Evolutionary conservation across 2,113 vertebrate species (phyloP), one percentile per base, ranked within the genome.

Genomic region (Ciconia maguari): DNA sequence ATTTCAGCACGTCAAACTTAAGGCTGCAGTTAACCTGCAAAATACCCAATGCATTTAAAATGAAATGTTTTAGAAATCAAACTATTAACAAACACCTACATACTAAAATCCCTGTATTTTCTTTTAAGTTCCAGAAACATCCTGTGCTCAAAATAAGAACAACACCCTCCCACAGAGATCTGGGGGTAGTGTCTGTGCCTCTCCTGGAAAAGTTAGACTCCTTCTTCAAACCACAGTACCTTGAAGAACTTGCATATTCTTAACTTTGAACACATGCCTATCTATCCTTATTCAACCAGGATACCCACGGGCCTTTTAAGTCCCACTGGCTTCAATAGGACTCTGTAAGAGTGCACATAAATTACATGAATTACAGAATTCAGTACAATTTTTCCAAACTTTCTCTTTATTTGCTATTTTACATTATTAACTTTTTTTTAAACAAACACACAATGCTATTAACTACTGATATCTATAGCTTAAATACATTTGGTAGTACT

Each of bases 1-100:
- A 71, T 9, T 41, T 26, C 24, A 89, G 44, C 7, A 68, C 0
- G 0, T 51, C n/a, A 64, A 71, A 93, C 2, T 34, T 16, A 21
- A 54, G 22, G 24, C 34, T 78, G 21, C 30, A 70, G 30, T 58
- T 69, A 61, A 64, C 70, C 32, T 62, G 60, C 18, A 77, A 77
- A 88, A 87, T 36, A 84, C 4, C 5, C 11, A 48, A 24, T 7
- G 9, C 14, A 60, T 48, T 83, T 71, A 49, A 83, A 90, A 52
- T 30, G 90, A 72, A 89, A 34, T 1, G 4, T 74, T 81, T 75
- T 12, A 36, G 38, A 95, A 71, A 87, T 65, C 30, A 38, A 64
- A 51, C 24, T 19, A 41, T 12, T 64, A 68, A 54, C 16, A 29
- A 87, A 66, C 21, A 65, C 2, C 10, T 55, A 71, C 11, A 7